phyloP scores from a whole-genome alignment of 2,113 vertebrate genomes.

The Halcyon senegalensis region DNA sequence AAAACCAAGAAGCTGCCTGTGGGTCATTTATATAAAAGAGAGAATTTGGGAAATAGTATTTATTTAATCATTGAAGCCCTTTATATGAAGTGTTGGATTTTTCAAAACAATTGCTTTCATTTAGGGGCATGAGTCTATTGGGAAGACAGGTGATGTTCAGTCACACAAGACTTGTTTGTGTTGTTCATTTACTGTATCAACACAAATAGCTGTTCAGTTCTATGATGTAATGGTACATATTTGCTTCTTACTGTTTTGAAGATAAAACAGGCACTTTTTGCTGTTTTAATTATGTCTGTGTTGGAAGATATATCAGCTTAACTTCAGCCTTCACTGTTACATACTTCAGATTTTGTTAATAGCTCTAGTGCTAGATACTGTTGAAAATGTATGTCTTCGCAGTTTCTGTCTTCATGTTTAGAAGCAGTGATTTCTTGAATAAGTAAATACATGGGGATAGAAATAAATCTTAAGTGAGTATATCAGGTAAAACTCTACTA shows the following conservation, averaged over 20 bases:
- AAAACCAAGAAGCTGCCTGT: neutral
- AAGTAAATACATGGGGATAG: slow-evolving; percentile 10
- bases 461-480: neutral
- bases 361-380: neutral
- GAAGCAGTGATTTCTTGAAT: neutral
- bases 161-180: neutral
- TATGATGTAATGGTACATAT: neutral
- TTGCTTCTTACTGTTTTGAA: neutral
- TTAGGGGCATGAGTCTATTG: neutral
- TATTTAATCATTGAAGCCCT: neutral
- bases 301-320: neutral
- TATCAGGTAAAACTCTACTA: slow-evolving; percentile 19
- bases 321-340: neutral
- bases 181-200: neutral
- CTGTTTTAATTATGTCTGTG: neutral
- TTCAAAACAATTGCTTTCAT: neutral
- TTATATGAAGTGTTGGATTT: neutral
- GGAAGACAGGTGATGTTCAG: neutral
- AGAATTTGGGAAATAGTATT: neutral
- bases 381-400: neutral
- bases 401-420: slow-evolving; percentile 24
- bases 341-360: neutral
- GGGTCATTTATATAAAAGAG: neutral
- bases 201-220: neutral
- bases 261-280: neutral